A percentile compares a stretch with the other conserved stretches of the same genome.
Conservation (phyloP, 1,140 invertebrate genomes). For the Plodia interpunctella region DNA sequence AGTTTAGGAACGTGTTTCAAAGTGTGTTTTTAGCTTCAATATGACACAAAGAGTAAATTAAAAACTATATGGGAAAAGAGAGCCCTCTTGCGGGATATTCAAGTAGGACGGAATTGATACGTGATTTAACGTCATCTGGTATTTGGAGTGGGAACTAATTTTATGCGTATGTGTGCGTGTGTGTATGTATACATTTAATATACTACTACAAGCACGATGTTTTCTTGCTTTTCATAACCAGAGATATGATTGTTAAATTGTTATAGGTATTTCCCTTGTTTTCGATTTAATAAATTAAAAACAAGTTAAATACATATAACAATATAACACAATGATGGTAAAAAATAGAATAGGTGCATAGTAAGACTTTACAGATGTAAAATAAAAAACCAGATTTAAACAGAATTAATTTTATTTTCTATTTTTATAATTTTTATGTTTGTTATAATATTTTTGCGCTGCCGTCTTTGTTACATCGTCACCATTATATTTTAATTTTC, state of each 20-base stretch:
- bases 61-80: neutral
- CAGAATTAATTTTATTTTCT: neutral
- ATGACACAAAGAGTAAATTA: neutral
- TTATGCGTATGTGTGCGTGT: neutral
- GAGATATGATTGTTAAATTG: too few species aligned
- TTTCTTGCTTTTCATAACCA: too few species aligned
- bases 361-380: too few species aligned
- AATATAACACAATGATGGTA: neutral
- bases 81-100: neutral
- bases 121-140: neutral
- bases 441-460: neutral
- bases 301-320: too few species aligned
- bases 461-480: neutral
- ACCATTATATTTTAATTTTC: conserved; percentile 14
- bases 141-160: neutral
- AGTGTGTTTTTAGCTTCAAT: too few species aligned
- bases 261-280: too few species aligned
- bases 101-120: neutral
- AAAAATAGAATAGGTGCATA: neutral
- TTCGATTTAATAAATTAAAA: too few species aligned
- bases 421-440: too few species aligned
- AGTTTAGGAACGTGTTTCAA: too few species aligned
- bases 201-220: too few species aligned
- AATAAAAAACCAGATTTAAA: neutral
- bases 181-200: too few species aligned